A percentile compares a stretch with the other conserved stretches of the same genome.
phyloP scores from a whole-genome alignment of 1,140 invertebrate genomes.

The Diorhabda carinulata region DNA sequence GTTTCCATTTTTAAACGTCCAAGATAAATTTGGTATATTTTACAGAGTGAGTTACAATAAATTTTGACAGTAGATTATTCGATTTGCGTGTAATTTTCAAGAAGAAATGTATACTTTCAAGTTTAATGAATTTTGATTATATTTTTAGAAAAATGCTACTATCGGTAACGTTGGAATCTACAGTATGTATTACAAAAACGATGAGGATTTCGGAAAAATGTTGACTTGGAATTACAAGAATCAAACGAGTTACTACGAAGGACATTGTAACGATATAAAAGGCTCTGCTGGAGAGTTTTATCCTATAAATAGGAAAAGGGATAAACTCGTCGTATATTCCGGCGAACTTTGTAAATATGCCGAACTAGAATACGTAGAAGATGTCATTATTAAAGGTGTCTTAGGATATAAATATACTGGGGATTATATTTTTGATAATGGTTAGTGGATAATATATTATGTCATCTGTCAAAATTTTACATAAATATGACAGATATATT shows the following conservation, averaged over 20 bases:
- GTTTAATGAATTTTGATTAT: slow-evolving; percentile 15
- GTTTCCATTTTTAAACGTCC: slow-evolving; percentile 49
- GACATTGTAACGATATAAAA: slow-evolving; percentile 47
- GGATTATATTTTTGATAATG: slow-evolving; percentile 60
- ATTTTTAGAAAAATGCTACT: slow-evolving; percentile 68
- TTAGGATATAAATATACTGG: slow-evolving; percentile 56
- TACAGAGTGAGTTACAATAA: slow-evolving; percentile 61
- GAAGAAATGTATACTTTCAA: not conserved
- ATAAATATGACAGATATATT: too few relatives aligned
- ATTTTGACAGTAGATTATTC: not conserved
- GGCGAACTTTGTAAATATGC: slow-evolving; percentile 66
- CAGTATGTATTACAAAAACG: slow-evolving; percentile 66
- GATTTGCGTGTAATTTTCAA: not conserved
- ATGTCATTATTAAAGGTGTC: slow-evolving; percentile 52
- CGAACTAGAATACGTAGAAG: slow-evolving; percentile 55
- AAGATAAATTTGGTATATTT: slow-evolving; percentile 75
- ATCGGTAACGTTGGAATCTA: slow-evolving; percentile 65
- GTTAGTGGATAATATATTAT: slow-evolving; percentile 43
- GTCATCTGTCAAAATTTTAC: too few relatives aligned
- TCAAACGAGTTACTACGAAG: slow-evolving; percentile 50
- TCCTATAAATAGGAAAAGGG: slow-evolving; percentile 50
- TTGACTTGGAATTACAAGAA: slow-evolving; percentile 55
- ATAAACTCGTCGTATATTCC: slow-evolving; percentile 59
- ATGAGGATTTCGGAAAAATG: slow-evolving; percentile 52
- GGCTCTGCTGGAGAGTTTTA: slow-evolving; percentile 63